A percentile compares a stretch with the other conserved stretches of the same genome.
Conservation (phyloP, 2,113 vertebrate species). For the Pomatostomus ruficeps region DNA sequence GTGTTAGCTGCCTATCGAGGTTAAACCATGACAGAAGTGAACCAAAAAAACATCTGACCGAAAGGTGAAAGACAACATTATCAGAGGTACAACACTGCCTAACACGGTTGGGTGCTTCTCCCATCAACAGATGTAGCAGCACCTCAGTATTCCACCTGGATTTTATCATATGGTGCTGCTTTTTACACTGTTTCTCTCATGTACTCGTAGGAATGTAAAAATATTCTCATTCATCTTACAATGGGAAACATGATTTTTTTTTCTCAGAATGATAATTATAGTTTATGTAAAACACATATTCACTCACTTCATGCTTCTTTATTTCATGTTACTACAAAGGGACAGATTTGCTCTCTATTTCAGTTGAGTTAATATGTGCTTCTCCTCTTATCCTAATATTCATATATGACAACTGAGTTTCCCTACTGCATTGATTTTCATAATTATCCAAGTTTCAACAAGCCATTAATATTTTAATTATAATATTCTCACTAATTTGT, state of each 20-base stretch:
- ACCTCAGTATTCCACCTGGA: neutral
- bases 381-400: neutral
- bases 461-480: constrained; percentile 28
- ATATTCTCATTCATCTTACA: neutral
- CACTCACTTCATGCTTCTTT: neutral
- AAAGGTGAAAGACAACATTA: neutral
- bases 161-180: neutral
- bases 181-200: neutral
- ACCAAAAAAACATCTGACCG: neutral
- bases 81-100: neutral
- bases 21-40: neutral
- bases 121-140: neutral
- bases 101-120: neutral
- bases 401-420: neutral
- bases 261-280: neutral
- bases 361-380: neutral
- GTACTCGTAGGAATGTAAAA: neutral
- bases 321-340: neutral
- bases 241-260: neutral
- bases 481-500: neutral
- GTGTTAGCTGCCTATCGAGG: neutral
- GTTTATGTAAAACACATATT: neutral
- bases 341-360: neutral
- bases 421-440: constrained; percentile 31
- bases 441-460: constrained; percentile 29